Evolutionary conservation across 1,140 invertebrate genomes (phyloP), one percentile per base, ranked within the genome.

Genomic region (Philotrypesis tridentata): DNA sequence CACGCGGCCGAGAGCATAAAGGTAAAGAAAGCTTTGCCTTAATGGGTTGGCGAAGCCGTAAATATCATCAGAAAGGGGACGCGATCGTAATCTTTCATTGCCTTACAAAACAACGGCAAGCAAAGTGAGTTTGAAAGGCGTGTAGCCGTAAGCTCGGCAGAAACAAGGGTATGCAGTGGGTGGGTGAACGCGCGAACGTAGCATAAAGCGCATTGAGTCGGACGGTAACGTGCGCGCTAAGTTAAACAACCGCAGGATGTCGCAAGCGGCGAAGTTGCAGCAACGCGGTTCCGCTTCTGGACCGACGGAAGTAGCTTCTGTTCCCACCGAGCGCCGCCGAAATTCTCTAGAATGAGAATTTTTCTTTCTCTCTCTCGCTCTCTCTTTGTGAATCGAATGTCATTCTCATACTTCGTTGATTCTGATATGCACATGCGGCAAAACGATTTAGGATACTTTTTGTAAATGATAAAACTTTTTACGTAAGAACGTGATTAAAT

Each of bases 171-270:
- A 9, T 37, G 9, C 33, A 5, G n/a, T n/a, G n/a, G n/a, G 11
- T 12, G 25, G 1, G 23, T 17, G 27, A 5, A 27, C 31, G 33
- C 68, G 12, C 17, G 29, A 70, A n/a, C 33, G 48, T 37, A 5
- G 48, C n/a, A 17, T n/a, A 55, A 55, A 14, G 48, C 48, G n/a
- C n/a, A 17, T 14, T n/a, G 14, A 5, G 48, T 29, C 23, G 31
- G n/a, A n/a, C n/a, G 31, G 11, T 17, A 12, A 25, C n/a, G n/a
- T n/a, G n/a, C n/a, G n/a, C n/a, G 67, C 67, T 37, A 37, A 37
- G 67, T 37, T 33, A 21, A 70, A 8, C 67, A 37, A 37, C 68
- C 68, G 68, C 68, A 70, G 68, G 68, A 70, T 70, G 68, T 70
- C 68, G 25, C 68, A 31, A 37, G 33, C 29, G 33, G 68, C 29